A percentile compares a stretch with the other conserved stretches of the same genome.
phyloP scores from a whole-genome alignment of 2,888 invertebrate species.

The Maniola hyperantus region DNA sequence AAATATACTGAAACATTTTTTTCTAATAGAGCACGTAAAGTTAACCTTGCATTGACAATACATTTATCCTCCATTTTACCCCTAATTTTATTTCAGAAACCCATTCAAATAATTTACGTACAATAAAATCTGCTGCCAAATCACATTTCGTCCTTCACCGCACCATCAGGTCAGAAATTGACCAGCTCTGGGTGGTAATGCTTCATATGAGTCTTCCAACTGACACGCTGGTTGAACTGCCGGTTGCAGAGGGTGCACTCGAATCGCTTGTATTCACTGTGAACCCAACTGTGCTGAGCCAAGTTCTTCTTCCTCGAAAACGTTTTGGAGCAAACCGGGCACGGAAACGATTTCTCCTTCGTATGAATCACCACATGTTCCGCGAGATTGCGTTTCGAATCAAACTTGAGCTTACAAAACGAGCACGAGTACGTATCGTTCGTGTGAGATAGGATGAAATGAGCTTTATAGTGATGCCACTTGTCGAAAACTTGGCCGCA shows the following conservation, averaged over 20 bases:
- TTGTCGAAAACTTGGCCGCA: slow-evolving; percentile 49
- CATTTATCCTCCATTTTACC: neutral
- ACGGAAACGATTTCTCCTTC: slow-evolving; percentile 69
- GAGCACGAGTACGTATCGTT: slow-evolving; percentile 54
- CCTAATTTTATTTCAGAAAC: neutral
- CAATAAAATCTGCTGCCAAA: neutral
- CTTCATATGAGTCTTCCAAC: slow-evolving; percentile 65
- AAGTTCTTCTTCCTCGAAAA: slow-evolving; percentile 65
- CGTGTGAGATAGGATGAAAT: slow-evolving; percentile 60
- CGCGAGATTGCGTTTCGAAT: slow-evolving; percentile 64
- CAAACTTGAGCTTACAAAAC: slow-evolving; percentile 66
- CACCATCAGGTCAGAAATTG: slow-evolving; percentile 42
- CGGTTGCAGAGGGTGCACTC: slow-evolving; percentile 61
- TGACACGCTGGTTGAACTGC: slow-evolving; percentile 52
- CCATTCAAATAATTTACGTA: neutral
- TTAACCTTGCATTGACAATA: too few species aligned
- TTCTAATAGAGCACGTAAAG: too few species aligned
- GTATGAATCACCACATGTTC: slow-evolving; percentile 75
- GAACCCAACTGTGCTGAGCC: slow-evolving; percentile 67
- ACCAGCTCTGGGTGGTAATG: slow-evolving; percentile 60
- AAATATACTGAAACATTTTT: too few species aligned
- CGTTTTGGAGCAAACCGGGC: slow-evolving; percentile 69
- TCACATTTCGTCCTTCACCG: neutral
- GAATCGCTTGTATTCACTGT: slow-evolving; percentile 61
- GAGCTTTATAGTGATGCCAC: slow-evolving; percentile 50